Base-by-base conservation (phyloP, 2,113 vertebrate species). In the Chionis minor region DNA sequence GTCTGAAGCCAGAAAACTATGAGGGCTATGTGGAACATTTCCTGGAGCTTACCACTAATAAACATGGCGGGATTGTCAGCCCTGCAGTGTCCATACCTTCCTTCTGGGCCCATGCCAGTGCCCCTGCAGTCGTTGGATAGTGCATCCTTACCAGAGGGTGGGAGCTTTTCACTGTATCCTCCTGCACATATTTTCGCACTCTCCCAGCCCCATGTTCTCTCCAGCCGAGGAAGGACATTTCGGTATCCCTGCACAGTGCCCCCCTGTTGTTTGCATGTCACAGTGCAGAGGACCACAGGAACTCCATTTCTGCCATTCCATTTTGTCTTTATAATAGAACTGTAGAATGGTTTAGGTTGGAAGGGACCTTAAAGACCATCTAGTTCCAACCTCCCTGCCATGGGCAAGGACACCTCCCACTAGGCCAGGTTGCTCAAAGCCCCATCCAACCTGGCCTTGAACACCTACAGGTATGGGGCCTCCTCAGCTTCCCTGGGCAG, bases 1-100 rank as follows among this genome's bases (percentile, higher is more conserved):
- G 63, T 65, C 90, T 69, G 79, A 90, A 95, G 87, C 90, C 85
- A 93, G 90, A 81, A 63, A 93, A 4, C 85, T 97, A 94, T 96
- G 94, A 97, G 51, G 95, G 95, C 89, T 97, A 96, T 96, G 96
- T 94, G 81, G 92, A 97, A 96, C 94, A 95, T 96, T 97, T 96
- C 95, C 95, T 97, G 92, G 69, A 90, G 91, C 93, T 96, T 90
- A 93, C 90, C 8, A 30, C 90, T 70, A 81, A 93, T 86, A 88
- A 90, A 94, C 54, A 63, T 93, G 95, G 94, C 32, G 49, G 73
- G 94, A 95, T 77, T 86, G 90, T 83, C 95, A 92, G 75, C 59
- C 87, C 47, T 51, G 69, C 72, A 38, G 63, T 47, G 86, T 74
- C 94, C 95, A 72, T 88, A 35, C 81, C 71, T 88, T 94, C 79